Percentiles rank a stretch among this genome's conserved stretches.
Evolutionary conservation across 2,888 invertebrate species (phyloP).

Genomic region (Pantelozetes paolii): DNA sequence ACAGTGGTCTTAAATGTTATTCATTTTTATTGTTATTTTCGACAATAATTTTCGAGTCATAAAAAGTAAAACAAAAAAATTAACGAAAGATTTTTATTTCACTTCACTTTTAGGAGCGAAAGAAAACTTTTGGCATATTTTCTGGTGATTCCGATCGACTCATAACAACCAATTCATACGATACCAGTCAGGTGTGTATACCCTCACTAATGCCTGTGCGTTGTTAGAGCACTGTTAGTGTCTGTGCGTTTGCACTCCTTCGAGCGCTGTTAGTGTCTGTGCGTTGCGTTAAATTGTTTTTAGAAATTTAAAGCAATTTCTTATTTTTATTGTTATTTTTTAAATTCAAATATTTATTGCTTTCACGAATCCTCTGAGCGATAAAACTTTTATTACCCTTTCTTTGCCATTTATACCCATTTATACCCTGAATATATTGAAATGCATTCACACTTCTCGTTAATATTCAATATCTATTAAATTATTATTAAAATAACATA

Average conservation of each 20-base stretch:
- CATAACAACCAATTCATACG: constrained; percentile 27
- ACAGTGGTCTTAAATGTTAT: too few species aligned
- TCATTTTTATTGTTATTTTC: too few species aligned
- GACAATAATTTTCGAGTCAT: too few species aligned
- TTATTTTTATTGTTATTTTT: constrained; percentile 20
- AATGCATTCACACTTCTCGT: not conserved
- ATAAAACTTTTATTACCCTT: constrained; percentile 31
- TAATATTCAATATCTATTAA: not conserved
- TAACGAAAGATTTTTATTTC: not conserved
- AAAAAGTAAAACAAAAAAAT: not conserved
- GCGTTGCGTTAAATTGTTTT: constrained; percentile 7
- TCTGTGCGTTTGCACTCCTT: too few species aligned
- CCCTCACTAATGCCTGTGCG: not conserved
- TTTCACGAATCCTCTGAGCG: constrained; percentile 22
- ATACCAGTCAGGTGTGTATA: constrained; percentile 8
- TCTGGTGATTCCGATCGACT: constrained; percentile 25
- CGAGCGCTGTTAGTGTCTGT: too few species aligned
- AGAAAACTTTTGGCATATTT: constrained; percentile 23
- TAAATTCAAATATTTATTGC: not conserved
- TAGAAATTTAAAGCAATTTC: not conserved
- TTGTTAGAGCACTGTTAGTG: too few species aligned
- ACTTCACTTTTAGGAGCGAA: constrained; percentile 1
- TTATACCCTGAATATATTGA: not conserved
- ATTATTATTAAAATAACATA: too few species aligned
- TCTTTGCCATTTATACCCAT: not conserved